phyloP scores from a whole-genome alignment of 2,797 vertebrate species.

The Falco cherrug region DNA sequence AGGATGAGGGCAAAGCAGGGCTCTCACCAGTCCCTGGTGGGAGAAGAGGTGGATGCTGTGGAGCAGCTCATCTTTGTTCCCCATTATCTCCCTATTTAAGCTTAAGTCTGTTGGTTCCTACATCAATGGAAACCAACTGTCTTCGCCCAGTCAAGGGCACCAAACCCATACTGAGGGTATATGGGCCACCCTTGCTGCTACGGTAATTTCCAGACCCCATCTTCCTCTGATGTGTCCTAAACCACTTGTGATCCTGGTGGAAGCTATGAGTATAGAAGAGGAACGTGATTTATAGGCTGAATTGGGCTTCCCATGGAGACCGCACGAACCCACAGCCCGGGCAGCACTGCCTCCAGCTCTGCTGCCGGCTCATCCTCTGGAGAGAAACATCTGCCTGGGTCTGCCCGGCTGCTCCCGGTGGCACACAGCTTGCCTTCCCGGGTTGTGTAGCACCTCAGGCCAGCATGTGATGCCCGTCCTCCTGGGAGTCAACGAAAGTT shows the following conservation, averaged over 20 bases:
- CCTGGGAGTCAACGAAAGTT: background rate
- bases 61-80: background rate
- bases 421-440: background rate
- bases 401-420: background rate
- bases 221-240: background rate
- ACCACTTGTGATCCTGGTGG: background rate
- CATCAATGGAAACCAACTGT: background rate
- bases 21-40: background rate
- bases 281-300: background rate
- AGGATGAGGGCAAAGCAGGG: background rate
- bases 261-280: background rate
- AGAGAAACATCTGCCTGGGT: background rate
- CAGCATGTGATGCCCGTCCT: background rate
- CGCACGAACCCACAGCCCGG: rapidly evolving
- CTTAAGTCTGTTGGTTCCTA: background rate
- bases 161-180: background rate
- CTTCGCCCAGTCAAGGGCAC: background rate
- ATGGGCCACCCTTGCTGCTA: background rate
- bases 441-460: background rate
- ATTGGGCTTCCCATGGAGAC: background rate
- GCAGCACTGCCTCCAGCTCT: background rate
- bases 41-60: background rate
- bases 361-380: background rate
- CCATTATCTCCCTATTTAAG: background rate
- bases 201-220: background rate